phyloP scores from a whole-genome alignment of 23 tunicate genomes.

The Styela plicata region DNA sequence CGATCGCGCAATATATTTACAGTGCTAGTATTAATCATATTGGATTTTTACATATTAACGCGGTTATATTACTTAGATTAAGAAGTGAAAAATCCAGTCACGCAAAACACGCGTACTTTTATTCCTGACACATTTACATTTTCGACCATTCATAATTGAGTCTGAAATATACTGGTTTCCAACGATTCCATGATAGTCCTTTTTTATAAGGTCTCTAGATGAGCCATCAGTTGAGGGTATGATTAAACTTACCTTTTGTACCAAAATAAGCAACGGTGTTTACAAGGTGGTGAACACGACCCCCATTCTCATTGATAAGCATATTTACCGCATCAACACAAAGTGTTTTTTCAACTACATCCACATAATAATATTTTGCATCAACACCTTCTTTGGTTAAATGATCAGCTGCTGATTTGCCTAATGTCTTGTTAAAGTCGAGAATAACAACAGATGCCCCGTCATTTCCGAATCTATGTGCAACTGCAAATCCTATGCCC shows the following conservation, averaged over 20 bases:
- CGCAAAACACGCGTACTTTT: too few relatives aligned
- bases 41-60: too few relatives aligned
- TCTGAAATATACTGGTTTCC: too few relatives aligned
- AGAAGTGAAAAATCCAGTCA: too few relatives aligned
- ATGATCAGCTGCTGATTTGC: slow-evolving; percentile 32
- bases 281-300: slow-evolving; percentile 34
- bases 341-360: slow-evolving; percentile 27
- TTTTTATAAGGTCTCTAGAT: too few relatives aligned
- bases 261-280: slow-evolving; percentile 58
- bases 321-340: slow-evolving; percentile 24
- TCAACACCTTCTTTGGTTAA: slow-evolving; percentile 25
- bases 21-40: too few relatives aligned
- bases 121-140: too few relatives aligned
- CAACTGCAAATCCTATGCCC: slow-evolving; percentile 70
- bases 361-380: slow-evolving; percentile 30
- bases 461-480: slow-evolving; percentile 79
- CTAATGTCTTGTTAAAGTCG: slow-evolving; percentile 37
- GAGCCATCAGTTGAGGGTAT: too few relatives aligned
- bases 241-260: slow-evolving; percentile 45
- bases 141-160: too few relatives aligned
- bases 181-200: too few relatives aligned
- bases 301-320: slow-evolving; percentile 33
- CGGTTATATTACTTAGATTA: too few relatives aligned
- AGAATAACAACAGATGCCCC: slow-evolving; percentile 69
- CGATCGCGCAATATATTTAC: too few relatives aligned